A percentile compares a stretch with the other conserved stretches of the same genome.
Evolutionary conservation across 1,140 invertebrate species (phyloP).

Genomic region (Drosophila willistoni): DNA sequence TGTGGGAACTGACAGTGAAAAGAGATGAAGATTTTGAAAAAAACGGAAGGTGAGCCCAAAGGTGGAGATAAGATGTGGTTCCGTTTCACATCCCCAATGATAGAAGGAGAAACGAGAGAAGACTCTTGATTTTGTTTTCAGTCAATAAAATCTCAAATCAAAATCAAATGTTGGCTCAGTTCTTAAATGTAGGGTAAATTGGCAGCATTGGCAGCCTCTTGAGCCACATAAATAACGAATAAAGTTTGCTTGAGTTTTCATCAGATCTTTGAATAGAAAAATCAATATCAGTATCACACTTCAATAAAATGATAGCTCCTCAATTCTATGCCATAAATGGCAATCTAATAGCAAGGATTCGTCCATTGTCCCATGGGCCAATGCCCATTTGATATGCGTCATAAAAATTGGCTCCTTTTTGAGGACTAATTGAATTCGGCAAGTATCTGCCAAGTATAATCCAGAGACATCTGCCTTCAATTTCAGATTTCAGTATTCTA

Average conservation of each 20-base stretch:
- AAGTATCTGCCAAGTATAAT: constrained; percentile 47
- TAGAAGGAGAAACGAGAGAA: neutral
- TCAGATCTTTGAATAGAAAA: neutral
- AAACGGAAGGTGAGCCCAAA: constrained; percentile 17
- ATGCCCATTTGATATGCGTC: constrained; percentile 56
- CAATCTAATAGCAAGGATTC: constrained; percentile 46
- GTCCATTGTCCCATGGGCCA: constrained; percentile 21
- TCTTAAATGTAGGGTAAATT: too few relatives aligned
- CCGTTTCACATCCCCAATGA: neutral
- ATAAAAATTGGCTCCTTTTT: constrained; percentile 58
- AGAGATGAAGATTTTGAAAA: neutral
- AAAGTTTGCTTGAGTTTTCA: constrained; percentile 17
- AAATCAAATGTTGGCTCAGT: too few relatives aligned
- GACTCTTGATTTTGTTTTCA: neutral
- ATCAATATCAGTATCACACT: constrained; percentile 37
- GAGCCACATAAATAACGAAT: constrained; percentile 28
- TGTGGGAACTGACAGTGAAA: constrained; percentile 19
- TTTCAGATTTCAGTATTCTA: constrained; percentile 14
- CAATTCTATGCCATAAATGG: constrained; percentile 23
- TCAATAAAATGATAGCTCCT: constrained; percentile 41
- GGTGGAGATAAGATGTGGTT: constrained; percentile 15
- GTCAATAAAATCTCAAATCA: too few relatives aligned
- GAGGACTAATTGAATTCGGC: constrained; percentile 71
- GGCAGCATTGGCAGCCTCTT: neutral
- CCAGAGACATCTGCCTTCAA: constrained; percentile 53